These are phyloP conservation scores for Drosophila pseudotalamancana DNA, from an alignment of 2,888 invertebrate species.

Conservation along the genomic window DNA sequence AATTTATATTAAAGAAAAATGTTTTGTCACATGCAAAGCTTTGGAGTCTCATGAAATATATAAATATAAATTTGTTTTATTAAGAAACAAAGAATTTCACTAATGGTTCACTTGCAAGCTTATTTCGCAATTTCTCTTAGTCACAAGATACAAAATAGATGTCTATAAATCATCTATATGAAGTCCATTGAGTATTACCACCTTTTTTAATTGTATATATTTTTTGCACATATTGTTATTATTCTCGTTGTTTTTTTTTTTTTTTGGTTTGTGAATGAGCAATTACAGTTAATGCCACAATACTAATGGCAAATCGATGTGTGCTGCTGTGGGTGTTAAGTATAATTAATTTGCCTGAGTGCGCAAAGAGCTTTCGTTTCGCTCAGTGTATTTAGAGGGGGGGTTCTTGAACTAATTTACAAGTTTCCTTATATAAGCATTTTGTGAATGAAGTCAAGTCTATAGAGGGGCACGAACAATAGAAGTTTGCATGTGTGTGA, in stretches of 20 bases:
- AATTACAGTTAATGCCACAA: slow-evolving; percentile 69
- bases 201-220: background rate
- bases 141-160: background rate
- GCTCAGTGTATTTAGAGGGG: slow-evolving; percentile 57
- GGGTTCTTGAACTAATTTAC: slow-evolving; percentile 69
- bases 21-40: too few species aligned
- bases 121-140: background rate
- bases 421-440: slow-evolving; percentile 77
- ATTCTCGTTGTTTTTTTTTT: slow-evolving; percentile 10
- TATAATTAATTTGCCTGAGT: slow-evolving; percentile 69
- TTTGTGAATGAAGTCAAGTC: slow-evolving; percentile 63
- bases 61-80: too few species aligned
- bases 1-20: too few species aligned
- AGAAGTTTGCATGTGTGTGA: slow-evolving; percentile 2
- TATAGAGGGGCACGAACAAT: slow-evolving; percentile 9
- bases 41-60: too few species aligned
- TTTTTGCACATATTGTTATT: slow-evolving; percentile 7
- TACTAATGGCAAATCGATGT: slow-evolving; percentile 57
- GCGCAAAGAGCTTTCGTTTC: slow-evolving; percentile 49
- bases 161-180: slow-evolving; percentile 36
- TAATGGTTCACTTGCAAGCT: too few species aligned
- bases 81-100: too few species aligned
- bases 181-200: slow-evolving; percentile 17
- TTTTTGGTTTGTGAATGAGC: slow-evolving; percentile 62
- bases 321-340: slow-evolving; percentile 31